phyloP scores from a whole-genome alignment of 2,888 invertebrate species.

The Ophion ventricosus region DNA sequence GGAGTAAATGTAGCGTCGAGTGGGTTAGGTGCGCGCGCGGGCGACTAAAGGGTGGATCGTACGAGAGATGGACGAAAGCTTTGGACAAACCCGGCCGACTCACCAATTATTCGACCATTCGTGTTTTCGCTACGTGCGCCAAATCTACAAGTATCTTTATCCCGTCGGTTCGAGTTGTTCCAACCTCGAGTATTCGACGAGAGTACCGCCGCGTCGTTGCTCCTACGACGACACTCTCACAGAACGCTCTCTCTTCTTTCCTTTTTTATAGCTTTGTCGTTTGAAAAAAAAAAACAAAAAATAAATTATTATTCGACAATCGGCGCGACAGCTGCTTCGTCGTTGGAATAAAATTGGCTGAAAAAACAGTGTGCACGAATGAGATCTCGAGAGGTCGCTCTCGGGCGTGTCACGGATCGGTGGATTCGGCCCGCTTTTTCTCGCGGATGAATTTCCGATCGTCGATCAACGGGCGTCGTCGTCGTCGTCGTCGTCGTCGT shows the following conservation, averaged over 20 bases:
- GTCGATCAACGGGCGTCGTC: conserved; percentile 69
- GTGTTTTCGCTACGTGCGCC: conserved; percentile 80
- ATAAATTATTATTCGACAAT: no score
- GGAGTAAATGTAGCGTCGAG: conserved; percentile 58
- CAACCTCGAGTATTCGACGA: conserved; percentile 39
- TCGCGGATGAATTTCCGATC: not conserved
- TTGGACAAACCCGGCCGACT: conserved; percentile 75
- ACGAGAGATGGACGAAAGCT: conserved; percentile 64
- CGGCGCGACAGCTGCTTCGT: no score
- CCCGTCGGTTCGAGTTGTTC: conserved; percentile 64
- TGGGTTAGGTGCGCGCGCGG: conserved; percentile 63
- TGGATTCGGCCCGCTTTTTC: not conserved
- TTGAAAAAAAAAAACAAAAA: no score
- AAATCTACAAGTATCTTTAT: conserved; percentile 82
- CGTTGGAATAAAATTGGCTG: no score
- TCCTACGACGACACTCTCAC: not conserved
- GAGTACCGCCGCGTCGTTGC: no score
- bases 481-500: no score
- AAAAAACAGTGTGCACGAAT: not conserved
- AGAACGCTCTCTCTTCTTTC: not conserved
- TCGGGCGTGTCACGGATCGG: not conserved
- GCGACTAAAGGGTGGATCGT: conserved; percentile 24
- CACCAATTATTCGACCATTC: conserved; percentile 82
- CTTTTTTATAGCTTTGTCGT: no score
- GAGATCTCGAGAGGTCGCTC: not conserved